Conservation (phyloP, 2,113 vertebrate genomes). For the Ageneiosus marmoratus region DNA sequence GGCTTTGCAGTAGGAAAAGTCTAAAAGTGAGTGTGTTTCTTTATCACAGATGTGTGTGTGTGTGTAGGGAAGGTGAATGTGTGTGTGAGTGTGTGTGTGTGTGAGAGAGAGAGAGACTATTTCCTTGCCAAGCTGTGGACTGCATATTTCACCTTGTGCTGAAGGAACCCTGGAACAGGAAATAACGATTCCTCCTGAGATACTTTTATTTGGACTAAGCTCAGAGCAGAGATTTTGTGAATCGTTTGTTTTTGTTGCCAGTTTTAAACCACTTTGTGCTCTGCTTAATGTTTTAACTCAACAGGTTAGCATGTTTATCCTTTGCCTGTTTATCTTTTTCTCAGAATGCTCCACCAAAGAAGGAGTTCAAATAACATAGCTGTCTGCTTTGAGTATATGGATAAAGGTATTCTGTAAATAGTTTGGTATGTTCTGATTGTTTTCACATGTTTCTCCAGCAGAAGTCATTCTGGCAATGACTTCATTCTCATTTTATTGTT, state of each 20-base stretch:
- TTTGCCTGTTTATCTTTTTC: slow-evolving; percentile 39
- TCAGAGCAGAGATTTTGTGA: slow-evolving; percentile 2
- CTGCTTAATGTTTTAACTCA: slow-evolving; percentile 9
- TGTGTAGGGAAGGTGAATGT: slow-evolving; percentile 29
- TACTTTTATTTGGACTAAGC: slow-evolving; percentile 5
- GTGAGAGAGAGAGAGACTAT: no score
- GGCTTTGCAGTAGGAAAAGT: slow-evolving; percentile 35
- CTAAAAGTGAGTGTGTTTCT: slow-evolving; percentile 27
- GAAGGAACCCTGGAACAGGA: neutral
- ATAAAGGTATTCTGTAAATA: slow-evolving; percentile 47
- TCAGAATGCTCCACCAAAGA: slow-evolving; percentile 25
- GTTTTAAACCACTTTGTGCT: neutral
- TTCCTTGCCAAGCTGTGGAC: neutral
- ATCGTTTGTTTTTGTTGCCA: slow-evolving; percentile 11
- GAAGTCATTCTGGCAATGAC: slow-evolving; percentile 39
- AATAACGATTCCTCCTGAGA: neutral
- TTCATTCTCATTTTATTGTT: slow-evolving; percentile 29
- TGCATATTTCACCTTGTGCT: neutral
- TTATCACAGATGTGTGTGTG: neutral
- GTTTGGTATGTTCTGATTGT: slow-evolving; percentile 39
- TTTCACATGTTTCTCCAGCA: slow-evolving; percentile 45
- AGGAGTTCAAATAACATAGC: slow-evolving; percentile 30
- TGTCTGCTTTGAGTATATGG: slow-evolving; percentile 44
- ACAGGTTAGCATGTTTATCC: neutral
- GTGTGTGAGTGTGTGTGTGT: slow-evolving; percentile 17